phyloP scores from a whole-genome alignment of 2,113 vertebrate species.

The Cinclus cinclus region DNA sequence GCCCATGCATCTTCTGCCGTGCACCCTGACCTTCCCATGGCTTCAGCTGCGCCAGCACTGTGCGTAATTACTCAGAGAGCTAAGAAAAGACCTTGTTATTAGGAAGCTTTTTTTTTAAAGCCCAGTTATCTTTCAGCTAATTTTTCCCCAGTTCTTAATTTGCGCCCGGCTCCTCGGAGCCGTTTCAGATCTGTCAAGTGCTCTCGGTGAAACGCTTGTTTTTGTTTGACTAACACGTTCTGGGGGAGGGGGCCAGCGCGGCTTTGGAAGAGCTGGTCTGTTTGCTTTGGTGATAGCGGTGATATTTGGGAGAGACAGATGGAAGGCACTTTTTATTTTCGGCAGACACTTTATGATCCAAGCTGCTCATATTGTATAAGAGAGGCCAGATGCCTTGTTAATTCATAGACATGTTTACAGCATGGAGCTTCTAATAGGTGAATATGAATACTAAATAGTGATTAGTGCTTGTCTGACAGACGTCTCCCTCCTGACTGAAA shows the following conservation, averaged over 20 bases:
- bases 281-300: slow-evolving; percentile 73
- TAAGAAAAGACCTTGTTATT: not conserved
- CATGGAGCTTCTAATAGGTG: slow-evolving; percentile 73
- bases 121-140: slow-evolving; percentile 16
- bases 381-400: slow-evolving; percentile 77
- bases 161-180: not conserved
- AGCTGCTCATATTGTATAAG: slow-evolving; percentile 75
- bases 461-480: slow-evolving; percentile 74
- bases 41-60: not conserved
- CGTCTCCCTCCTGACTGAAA: slow-evolving; percentile 73
- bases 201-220: slow-evolving; percentile 46
- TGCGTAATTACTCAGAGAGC: not conserved
- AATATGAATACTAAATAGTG: slow-evolving; percentile 76
- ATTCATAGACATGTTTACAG: slow-evolving; percentile 76
- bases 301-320: slow-evolving; percentile 76
- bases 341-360: slow-evolving; percentile 76
- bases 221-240: slow-evolving; percentile 70
- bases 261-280: slow-evolving; percentile 64
- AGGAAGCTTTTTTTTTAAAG: not conserved
- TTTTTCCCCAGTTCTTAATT: slow-evolving; percentile 12
- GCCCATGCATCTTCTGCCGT: not conserved
- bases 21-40: not conserved
- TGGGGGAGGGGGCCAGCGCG: slow-evolving; percentile 36
- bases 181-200: slow-evolving; percentile 40
- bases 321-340: slow-evolving; percentile 76